Conservation (phyloP, 2,113 vertebrate species). For the Sphaerodactylus townsendi region DNA sequence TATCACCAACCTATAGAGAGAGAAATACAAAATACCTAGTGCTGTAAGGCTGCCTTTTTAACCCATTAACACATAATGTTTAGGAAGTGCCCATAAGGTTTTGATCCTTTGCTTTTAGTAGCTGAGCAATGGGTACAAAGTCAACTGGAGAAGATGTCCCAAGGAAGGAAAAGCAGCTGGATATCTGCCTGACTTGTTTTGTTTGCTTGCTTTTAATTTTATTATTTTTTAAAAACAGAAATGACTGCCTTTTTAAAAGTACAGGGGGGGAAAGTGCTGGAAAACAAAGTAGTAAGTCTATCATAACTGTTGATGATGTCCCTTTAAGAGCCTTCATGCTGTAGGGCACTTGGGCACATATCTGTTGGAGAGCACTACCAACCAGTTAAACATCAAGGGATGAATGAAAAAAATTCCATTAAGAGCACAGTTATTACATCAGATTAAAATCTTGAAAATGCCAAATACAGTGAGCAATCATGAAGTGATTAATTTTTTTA, state of each 20-base stretch:
- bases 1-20: too few relatives aligned
- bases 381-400: background rate
- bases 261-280: background rate
- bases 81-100: too few relatives aligned
- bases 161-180: background rate
- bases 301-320: too few relatives aligned
- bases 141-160: background rate
- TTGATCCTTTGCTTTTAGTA: background rate
- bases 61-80: too few relatives aligned
- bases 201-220: too few relatives aligned
- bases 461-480: background rate
- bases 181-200: background rate
- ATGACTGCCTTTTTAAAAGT: background rate
- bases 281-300: background rate
- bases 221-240: too few relatives aligned
- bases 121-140: background rate
- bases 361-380: background rate
- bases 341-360: background rate
- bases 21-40: too few relatives aligned
- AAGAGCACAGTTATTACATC: background rate
- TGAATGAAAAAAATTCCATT: background rate
- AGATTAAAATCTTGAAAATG: background rate
- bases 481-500: slow-evolving; percentile 3
- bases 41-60: too few relatives aligned
- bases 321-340: too few relatives aligned